Evolutionary conservation across 2,797 vertebrate genomes (phyloP), one percentile per base, ranked within the genome.

Genomic region (Spinus olivaceus): DNA sequence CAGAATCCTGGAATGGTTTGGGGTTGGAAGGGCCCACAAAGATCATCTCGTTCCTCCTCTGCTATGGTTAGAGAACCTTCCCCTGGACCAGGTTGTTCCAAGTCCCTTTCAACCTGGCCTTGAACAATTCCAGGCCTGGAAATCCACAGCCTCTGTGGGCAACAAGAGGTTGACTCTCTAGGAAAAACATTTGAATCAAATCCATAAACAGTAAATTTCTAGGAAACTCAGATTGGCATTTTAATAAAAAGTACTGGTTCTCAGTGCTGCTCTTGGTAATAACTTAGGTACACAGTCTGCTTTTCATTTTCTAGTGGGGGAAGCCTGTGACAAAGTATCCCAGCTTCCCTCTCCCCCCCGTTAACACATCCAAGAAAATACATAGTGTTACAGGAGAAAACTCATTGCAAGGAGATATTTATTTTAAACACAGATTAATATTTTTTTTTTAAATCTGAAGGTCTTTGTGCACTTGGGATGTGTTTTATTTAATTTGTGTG

Each of bases 201-300:
- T 97, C 96, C 93, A 96, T 97, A 93, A 96, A 84, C 91, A 81
- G 90, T 96, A 88, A 71, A 96, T 91, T 95, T 94, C 86, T 94
- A 84, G 86, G 89, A 81, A 74, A 90, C 66, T 77, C n/a, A 88
- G 86, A 84, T 49, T 67, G 76, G 49, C 81, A 4, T 92, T 95
- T 70, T 70, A 90, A 44, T 84, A 61, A 93, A 69, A 95, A 79
- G 67, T 81, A 70, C 91, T 86, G 83, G 54, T 92, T 66, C 60
- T 93, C 67, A 44, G 66, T 97, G 90, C 94, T 96, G 91, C 95
- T 94, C 60, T 50, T 77, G 51, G 57, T 46, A 80, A 67, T 92
- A 74, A 94, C 79, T 60, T 81, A 78, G 88, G 16, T 86, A 35
- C 50, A 87, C 60, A 85, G 60, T 90, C 33, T n/a, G 42, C 44